Evolutionary conservation across 2,113 vertebrate genomes (phyloP), one percentile per base, ranked within the genome.

Genomic region (Odocoileus virginianus): DNA sequence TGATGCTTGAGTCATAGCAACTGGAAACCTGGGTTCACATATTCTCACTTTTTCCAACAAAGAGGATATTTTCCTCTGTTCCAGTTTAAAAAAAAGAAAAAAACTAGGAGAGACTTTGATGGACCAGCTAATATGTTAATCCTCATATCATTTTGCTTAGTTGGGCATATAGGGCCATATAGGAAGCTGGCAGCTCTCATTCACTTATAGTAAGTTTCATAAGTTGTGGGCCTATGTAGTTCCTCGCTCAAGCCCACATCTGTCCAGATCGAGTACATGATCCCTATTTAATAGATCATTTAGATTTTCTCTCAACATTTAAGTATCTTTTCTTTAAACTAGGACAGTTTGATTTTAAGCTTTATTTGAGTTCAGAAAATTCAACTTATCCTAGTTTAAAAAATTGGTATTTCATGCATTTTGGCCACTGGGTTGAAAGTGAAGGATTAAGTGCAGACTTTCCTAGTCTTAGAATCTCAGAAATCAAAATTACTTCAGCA

Each of bases 401-500:
- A 91, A 52, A 71, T 33, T 28, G 27, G 1, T 15, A 50, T 64
- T 83, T 79, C 17, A 30, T 82, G n/a, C 12, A 47, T 90, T 67
- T 10, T 85, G 45, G 54, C 3, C 19, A 90, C n/a, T 91, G 15
- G 23, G 6, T 94, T 94, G 14, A 6, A 17, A 79, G 23, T 81
- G 40, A 94, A 86, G 50, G 15, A 67, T 74, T 82, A 84, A 67
- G 9, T 40, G 7, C 3, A 85, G 36, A 6, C 6, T 6, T 60
- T 15, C 55, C 36, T 89, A 25, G 85, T 54, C 33, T 93, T 93
- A 89, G 10, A 64, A 87, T 88, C 27, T 85, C 55, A 92, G 57
- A 89, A 94, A 89, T 94, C 28, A 94, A 89, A 94, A 92, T 97
- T 55, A 89, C 71, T 71, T 93, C 67, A 61, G 33, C 30, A 84